A percentile compares a stretch with the other conserved stretches of the same genome.
Evolutionary conservation across 2,888 invertebrate species (phyloP).

Genomic region (Argynnis bischoffii): DNA sequence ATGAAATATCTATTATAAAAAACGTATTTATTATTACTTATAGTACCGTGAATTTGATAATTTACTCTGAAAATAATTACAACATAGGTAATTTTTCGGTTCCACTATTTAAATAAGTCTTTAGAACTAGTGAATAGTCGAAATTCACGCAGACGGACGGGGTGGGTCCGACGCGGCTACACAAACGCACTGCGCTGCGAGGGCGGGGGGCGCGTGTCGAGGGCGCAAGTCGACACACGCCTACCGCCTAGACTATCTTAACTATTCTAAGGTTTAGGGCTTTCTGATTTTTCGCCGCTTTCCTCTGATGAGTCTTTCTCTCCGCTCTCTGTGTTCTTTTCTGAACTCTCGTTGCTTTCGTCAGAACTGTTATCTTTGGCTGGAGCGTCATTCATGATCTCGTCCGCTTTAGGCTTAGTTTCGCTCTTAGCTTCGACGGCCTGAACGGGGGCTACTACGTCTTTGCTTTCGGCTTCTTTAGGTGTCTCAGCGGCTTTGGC

Average conservation of each 20-base stretch:
- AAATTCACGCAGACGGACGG: conserved; percentile 51
- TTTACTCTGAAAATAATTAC: conserved; percentile 79
- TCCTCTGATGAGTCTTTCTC: conserved; percentile 61
- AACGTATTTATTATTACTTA: conserved; percentile 76
- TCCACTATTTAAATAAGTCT: conserved; percentile 78
- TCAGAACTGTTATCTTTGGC: conserved; percentile 40
- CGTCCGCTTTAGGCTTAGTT: conserved; percentile 41
- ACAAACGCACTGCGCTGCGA: conserved; percentile 47
- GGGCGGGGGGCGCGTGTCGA: conserved; percentile 78
- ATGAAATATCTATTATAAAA: conserved; percentile 51
- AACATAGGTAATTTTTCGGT: conserved; percentile 72
- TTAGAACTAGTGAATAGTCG: conserved; percentile 72
- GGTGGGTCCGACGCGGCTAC: conserved; percentile 50
- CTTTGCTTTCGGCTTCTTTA: conserved; percentile 41
- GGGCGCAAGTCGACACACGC: conserved; percentile 74
- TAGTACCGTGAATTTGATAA: conserved; percentile 80
- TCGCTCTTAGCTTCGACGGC: conserved; percentile 38
- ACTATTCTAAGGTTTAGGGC: conserved; percentile 61
- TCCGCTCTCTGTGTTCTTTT: conserved; percentile 57
- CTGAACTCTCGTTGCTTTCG: conserved; percentile 50
- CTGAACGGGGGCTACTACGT: background rate
- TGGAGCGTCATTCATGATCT: conserved; percentile 51
- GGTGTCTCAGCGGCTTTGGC: conserved; percentile 39
- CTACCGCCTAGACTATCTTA: conserved; percentile 62
- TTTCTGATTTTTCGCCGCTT: conserved; percentile 51